Base-by-base conservation (phyloP, 2,113 vertebrate genomes). In the Istiophorus platypterus region DNA sequence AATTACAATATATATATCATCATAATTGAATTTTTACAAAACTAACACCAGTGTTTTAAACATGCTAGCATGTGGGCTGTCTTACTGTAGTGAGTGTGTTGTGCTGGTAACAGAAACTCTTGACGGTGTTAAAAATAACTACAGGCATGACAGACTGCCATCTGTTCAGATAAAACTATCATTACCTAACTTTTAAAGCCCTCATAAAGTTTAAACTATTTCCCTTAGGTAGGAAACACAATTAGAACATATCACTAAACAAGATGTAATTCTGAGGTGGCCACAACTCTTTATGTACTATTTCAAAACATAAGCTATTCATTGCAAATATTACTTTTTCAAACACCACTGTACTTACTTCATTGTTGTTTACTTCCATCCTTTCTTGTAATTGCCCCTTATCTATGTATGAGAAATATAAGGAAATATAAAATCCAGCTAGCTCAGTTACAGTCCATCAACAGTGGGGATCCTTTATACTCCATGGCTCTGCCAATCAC, bases 81-180 rank as follows among this genome's bases (percentile, higher is more conserved):
- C 7, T 64, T 51, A 6, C 37, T 72, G 24, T 1, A 70, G 26
- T 82, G 20, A 65, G 24, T 27, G 22, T 59, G 37, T 71, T 66
- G 34, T 56, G 69, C 47, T 90, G 27, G 82, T 74, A 82, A 87
- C 24, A 79, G 74, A 85, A 81, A 84, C 77, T 78, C 57, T 73
- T 49, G 61, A 56, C 66, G 69, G 42, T 82, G 76, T 86, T 90
- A 86, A 91, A 91, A 90, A 90, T 89, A 90, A 88, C 79, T 67
- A 66, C 41, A 42, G 61, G 20, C 66, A 72, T 51, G 42, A 14
- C 2, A 67, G 27, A 39, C 31, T 7, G 24, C 61, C 45, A 78
- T 82, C 73, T 91, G 68, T 24, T 83, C 45, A 73, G 7, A 62
- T 54, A 3, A 67, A 71, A 12, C 24, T 56, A 72, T 74, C 68